These are phyloP conservation scores for Euclidia mi DNA, from an alignment of 2,888 invertebrate species.

Conservation along the genomic window DNA sequence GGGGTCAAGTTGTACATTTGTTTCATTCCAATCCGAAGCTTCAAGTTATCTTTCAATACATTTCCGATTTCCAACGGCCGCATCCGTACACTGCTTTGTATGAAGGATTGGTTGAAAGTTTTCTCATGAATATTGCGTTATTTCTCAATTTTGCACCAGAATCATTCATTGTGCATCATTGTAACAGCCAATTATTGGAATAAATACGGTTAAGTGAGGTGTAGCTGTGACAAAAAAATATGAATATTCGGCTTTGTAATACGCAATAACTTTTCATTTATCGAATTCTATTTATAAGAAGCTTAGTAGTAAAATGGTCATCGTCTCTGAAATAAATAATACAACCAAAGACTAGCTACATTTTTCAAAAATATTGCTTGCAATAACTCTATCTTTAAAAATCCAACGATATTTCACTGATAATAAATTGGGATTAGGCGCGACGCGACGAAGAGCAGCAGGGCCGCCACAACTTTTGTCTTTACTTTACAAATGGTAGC, in stretches of 20 bases:
- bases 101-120: slow-evolving; percentile 27
- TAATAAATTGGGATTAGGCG: neutral
- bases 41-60: slow-evolving; percentile 8
- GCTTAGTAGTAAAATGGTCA: no score
- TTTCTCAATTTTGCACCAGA: neutral
- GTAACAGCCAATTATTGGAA: neutral
- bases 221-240: no score
- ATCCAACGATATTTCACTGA: neutral
- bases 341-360: no score
- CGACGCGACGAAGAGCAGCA: neutral
- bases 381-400: neutral
- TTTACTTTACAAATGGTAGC: slow-evolving; percentile 1
- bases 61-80: slow-evolving; percentile 22
- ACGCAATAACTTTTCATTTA: no score
- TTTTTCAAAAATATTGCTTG: neutral
- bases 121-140: slow-evolving; percentile 19
- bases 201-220: no score
- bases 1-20: neutral
- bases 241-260: no score
- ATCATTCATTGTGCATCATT: neutral
- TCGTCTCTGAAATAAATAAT: no score
- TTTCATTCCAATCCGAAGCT: slow-evolving; percentile 12
- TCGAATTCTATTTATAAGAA: no score
- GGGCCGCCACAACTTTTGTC: slow-evolving; percentile 3
- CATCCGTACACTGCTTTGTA: slow-evolving; percentile 7